These are phyloP conservation scores for Lutjanus argentimaculatus DNA, from an alignment of 2,797 vertebrate genomes.

Conservation along the genomic window DNA sequence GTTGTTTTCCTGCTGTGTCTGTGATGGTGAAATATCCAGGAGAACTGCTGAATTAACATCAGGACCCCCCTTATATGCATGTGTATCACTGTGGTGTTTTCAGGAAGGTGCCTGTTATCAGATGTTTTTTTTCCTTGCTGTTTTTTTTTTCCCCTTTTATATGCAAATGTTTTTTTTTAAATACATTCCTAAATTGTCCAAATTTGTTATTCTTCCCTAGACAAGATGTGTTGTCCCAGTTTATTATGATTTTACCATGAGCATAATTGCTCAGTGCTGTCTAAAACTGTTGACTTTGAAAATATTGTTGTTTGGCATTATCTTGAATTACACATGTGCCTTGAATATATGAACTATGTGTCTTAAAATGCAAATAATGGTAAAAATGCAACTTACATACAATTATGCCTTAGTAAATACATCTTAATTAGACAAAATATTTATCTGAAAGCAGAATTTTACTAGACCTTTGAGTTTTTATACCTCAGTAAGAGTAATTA, in stretches of 20 bases:
- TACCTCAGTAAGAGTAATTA: conserved; percentile 22
- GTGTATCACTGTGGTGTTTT: conserved; percentile 36
- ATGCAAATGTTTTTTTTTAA: conserved; percentile 14
- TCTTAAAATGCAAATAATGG: conserved; percentile 53
- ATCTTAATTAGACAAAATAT: conserved; percentile 31
- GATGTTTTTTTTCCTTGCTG: not conserved
- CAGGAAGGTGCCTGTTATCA: conserved; percentile 18
- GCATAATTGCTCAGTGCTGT: not conserved
- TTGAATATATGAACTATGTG: conserved; percentile 54
- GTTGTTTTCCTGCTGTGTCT: not conserved
- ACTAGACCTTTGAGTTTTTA: conserved; percentile 6
- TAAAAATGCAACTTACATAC: conserved; percentile 24
- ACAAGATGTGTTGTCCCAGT: not conserved
- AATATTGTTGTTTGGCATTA: not conserved
- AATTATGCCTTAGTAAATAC: conserved; percentile 27
- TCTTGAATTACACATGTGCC: conserved; percentile 56
- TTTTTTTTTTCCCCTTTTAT: conserved; percentile 15
- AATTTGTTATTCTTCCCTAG: not conserved
- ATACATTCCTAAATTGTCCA: conserved; percentile 63
- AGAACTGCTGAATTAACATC: conserved; percentile 6
- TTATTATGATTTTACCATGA: conserved; percentile 9
- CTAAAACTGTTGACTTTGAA: conserved; percentile 14
- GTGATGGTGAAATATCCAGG: conserved; percentile 15
- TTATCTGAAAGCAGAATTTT: conserved; percentile 4
- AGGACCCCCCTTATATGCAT: conserved; percentile 16